Conservation (phyloP, 2,797 vertebrate species). For the Somateria mollissima region DNA sequence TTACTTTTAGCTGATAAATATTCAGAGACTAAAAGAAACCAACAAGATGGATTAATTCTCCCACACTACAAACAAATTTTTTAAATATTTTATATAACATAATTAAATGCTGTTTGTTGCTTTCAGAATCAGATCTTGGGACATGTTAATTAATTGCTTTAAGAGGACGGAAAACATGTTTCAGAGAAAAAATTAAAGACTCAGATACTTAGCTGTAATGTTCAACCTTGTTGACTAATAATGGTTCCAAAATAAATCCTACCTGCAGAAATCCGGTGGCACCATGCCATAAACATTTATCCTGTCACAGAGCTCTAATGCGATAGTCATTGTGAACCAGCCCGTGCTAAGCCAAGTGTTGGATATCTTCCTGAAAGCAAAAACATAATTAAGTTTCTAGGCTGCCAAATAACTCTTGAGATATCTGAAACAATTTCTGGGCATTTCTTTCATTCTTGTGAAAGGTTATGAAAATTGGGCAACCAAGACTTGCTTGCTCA, state of each 20-base stretch:
- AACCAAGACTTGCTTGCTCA: background rate
- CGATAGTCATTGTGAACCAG: constrained; percentile 99
- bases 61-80: constrained; percentile 66
- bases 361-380: constrained; percentile 90
- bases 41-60: constrained; percentile 75
- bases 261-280: constrained; percentile 98
- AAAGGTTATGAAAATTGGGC: constrained; percentile 39
- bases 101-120: constrained; percentile 76
- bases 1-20: constrained; percentile 78
- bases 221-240: constrained; percentile 22
- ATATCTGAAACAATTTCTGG: constrained; percentile 6
- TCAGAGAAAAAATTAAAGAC: constrained; percentile 35
- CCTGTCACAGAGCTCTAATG: constrained; percentile 94
- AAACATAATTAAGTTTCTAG: constrained; percentile 68
- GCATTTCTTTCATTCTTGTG: background rate
- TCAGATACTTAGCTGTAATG: constrained; percentile 45
- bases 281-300: constrained; percentile 98
- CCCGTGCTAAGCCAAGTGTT: constrained; percentile 99
- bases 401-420: constrained; percentile 42
- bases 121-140: constrained; percentile 66
- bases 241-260: constrained; percentile 69
- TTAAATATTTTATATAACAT: constrained; percentile 72
- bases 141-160: constrained; percentile 71
- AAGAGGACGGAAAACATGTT: constrained; percentile 49
- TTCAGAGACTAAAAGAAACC: constrained; percentile 73